These are phyloP conservation scores for Myotis yumanensis DNA, from an alignment of 2,113 vertebrate genomes.

Conservation along the genomic window DNA sequence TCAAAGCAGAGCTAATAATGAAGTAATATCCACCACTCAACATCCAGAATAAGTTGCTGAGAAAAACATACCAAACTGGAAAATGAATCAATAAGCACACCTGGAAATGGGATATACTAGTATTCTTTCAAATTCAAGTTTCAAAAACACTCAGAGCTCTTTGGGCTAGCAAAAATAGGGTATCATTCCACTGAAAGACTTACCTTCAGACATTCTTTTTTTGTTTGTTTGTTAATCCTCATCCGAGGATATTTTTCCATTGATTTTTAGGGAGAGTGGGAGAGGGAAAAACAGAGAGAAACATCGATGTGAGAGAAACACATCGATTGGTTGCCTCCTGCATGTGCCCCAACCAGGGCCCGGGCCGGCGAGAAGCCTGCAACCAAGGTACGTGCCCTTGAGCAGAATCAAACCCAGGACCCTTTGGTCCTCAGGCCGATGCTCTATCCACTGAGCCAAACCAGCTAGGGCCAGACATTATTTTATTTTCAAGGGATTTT, in stretches of 20 bases:
- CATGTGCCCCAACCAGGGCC: no score
- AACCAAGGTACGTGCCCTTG: no score
- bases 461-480: background rate
- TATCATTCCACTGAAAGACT: background rate
- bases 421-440: no score
- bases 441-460: no score
- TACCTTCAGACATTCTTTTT: background rate
- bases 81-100: background rate
- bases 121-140: conserved; percentile 12
- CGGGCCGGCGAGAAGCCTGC: no score
- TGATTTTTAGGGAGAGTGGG: no score
- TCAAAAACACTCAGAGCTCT: conserved; percentile 13
- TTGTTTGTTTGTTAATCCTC: no score
- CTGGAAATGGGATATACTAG: background rate
- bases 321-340: no score
- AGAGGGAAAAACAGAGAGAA: no score
- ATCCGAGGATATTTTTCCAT: no score
- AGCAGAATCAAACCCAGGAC: no score
- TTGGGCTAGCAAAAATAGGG: background rate
- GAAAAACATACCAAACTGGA: background rate
- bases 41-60: background rate
- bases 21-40: background rate
- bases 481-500: conserved; percentile 12
- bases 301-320: no score
- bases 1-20: background rate